Percentiles rank a stretch among this genome's conserved stretches.
These are phyloP conservation scores for Sacculina carcini DNA, from an alignment of 2,888 invertebrate genomes.

Conservation along the genomic window DNA sequence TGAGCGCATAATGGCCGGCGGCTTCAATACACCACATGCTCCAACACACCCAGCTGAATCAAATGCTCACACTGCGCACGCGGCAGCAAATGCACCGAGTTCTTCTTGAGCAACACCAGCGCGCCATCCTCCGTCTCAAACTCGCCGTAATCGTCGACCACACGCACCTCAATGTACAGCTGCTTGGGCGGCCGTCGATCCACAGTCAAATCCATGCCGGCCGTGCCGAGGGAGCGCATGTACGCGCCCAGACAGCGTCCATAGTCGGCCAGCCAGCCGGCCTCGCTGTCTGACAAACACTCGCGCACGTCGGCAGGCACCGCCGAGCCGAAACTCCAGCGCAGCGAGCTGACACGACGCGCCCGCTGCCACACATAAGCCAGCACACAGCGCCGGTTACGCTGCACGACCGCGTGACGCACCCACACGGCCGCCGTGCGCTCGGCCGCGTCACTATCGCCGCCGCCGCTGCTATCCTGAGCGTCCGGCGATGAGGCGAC, in stretches of 20 bases:
- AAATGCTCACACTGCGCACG: conserved; percentile 67
- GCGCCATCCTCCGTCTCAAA: conserved; percentile 84
- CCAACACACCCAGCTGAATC: conserved; percentile 62
- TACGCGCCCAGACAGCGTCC: conserved; percentile 11
- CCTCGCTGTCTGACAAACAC: conserved; percentile 42
- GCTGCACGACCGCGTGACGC: too few species aligned
- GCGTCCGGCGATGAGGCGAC: too few species aligned
- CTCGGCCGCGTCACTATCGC: too few species aligned
- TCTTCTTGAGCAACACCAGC: conserved; percentile 57
- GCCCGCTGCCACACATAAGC: too few species aligned
- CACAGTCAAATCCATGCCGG: conserved; percentile 58
- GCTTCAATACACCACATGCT: conserved; percentile 26
- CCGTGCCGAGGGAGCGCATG: conserved; percentile 64
- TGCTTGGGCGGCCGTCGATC: conserved; percentile 75
- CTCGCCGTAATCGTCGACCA: conserved; percentile 70
- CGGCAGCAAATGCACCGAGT: conserved; percentile 69
- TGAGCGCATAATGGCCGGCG: too few species aligned
- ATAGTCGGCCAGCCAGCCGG: conserved; percentile 12
- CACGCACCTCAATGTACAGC: conserved; percentile 56
- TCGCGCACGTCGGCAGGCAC: conserved; percentile 57
- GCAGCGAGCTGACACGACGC: conserved; percentile 47
- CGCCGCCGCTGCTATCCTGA: too few species aligned
- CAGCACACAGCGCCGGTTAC: too few species aligned
- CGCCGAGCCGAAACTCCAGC: conserved; percentile 89
- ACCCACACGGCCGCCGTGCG: too few species aligned